These are phyloP conservation scores for Acanthosepion esculentum DNA, from an alignment of 2,888 invertebrate genomes.

Conservation along the genomic window DNA sequence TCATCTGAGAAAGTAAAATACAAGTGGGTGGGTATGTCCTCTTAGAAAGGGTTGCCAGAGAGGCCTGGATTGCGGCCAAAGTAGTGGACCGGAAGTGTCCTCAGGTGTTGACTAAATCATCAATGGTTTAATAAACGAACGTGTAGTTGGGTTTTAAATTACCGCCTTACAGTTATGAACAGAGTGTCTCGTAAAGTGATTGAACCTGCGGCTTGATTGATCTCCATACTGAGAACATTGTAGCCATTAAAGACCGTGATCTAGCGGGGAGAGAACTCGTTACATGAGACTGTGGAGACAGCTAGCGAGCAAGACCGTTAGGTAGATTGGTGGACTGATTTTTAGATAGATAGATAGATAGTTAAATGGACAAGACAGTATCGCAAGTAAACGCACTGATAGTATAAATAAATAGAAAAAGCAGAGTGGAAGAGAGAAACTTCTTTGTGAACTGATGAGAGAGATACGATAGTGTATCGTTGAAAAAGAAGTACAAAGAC, in stretches of 20 bases:
- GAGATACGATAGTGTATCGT: too few relatives aligned
- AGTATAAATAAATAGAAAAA: too few relatives aligned
- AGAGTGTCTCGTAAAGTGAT: constrained; percentile 8
- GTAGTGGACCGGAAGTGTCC: neutral
- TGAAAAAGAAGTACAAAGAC: too few relatives aligned
- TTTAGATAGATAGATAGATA: neutral
- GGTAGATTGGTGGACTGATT: neutral
- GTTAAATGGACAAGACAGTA: neutral
- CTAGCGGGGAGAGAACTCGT: neutral
- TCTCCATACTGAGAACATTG: neutral
- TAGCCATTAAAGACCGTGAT: neutral
- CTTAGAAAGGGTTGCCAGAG: neutral
- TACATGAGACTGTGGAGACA: neutral
- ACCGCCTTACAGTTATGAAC: neutral
- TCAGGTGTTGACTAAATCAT: neutral
- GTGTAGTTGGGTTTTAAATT: neutral
- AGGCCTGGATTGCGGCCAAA: neutral
- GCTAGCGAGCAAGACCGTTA: neutral
- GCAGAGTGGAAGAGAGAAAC: too few relatives aligned
- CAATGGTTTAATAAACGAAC: neutral
- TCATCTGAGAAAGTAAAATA: neutral
- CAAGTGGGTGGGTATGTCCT: neutral
- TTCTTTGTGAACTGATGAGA: too few relatives aligned
- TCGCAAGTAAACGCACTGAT: too few relatives aligned
- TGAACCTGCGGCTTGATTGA: neutral